These are phyloP conservation scores for Dynastes hyllus DNA, from an alignment of 2,888 invertebrate genomes.

Conservation along the genomic window DNA sequence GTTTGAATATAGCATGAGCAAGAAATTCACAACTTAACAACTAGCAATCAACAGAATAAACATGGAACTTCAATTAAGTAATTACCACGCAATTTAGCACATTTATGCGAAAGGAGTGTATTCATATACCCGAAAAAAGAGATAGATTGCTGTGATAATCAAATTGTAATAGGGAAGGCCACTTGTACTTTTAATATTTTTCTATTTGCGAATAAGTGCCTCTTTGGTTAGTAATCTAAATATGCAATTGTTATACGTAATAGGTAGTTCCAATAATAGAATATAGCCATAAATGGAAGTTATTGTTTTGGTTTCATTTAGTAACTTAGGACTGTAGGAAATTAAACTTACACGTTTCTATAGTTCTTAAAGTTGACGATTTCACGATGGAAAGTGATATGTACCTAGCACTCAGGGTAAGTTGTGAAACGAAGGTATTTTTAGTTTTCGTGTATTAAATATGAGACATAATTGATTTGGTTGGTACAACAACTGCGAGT, in stretches of 20 bases:
- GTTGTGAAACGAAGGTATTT: too few relatives aligned
- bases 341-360: too few relatives aligned
- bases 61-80: neutral
- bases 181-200: neutral
- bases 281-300: neutral
- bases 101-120: neutral
- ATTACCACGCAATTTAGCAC: neutral
- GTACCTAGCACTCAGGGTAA: too few relatives aligned
- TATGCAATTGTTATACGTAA: neutral
- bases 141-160: neutral
- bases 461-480: too few relatives aligned
- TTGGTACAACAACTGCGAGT: too few relatives aligned
- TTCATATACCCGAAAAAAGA: neutral
- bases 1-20: neutral
- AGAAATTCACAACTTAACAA: neutral
- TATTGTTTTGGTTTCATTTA: constrained; percentile 4
- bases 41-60: constrained; percentile 2
- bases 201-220: neutral
- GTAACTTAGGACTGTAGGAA: too few relatives aligned
- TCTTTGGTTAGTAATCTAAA: neutral
- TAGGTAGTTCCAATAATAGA: neutral
- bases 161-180: neutral
- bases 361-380: too few relatives aligned
- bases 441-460: too few relatives aligned
- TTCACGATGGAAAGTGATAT: too few relatives aligned